Evolutionary conservation across 1,140 invertebrate species (phyloP), one percentile per base, ranked within the genome.

Genomic region (Drosophila arizonae): DNA sequence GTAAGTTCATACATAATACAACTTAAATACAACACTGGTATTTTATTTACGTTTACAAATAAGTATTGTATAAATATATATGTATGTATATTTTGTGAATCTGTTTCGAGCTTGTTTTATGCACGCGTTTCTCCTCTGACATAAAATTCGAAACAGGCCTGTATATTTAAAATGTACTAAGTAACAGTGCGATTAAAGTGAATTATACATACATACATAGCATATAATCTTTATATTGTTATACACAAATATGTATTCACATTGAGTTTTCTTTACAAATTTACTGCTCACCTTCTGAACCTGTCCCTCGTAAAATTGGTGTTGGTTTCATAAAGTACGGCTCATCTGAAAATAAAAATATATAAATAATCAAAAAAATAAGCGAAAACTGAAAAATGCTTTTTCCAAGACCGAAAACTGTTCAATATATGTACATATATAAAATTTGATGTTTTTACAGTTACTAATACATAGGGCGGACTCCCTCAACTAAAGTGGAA

Each of bases 221-320:
- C 36, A 11, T 5, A 52, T 17, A 46, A 17, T 39, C 36, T 5
- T 43, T 46, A 46, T 56, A 52, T 15, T 21, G 48, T 57, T 51
- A 54, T 39, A 39, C 13, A 65, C 45, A 51, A 9, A 28, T 51
- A 26, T 50, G 6, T 30, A 28, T 36, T 0, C 3, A 39, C 2
- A 10, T 17, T 17, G 17, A 17, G 17, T 17, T 17, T 17, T 17
- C 17, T 17, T 17, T 17, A 17, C 17, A 64, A 30, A 15, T 43
- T 46, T 33, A 46, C 39, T 36, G 52, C 78, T 76, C 90, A 91
- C 90, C 90, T 78, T 85, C 80, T 50, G 72, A 60, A 11, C 52
- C 46, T 15, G 28, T 13, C 11, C 69, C 17, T 43, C 75, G 76
- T 6, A 91, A 54, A 0, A 76, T 72, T 51, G 90, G 86, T 21